Percentiles rank a stretch among this genome's conserved stretches.
These are phyloP conservation scores for Mus minutoides DNA, from an alignment of 2,797 vertebrate genomes.

Conservation along the genomic window DNA sequence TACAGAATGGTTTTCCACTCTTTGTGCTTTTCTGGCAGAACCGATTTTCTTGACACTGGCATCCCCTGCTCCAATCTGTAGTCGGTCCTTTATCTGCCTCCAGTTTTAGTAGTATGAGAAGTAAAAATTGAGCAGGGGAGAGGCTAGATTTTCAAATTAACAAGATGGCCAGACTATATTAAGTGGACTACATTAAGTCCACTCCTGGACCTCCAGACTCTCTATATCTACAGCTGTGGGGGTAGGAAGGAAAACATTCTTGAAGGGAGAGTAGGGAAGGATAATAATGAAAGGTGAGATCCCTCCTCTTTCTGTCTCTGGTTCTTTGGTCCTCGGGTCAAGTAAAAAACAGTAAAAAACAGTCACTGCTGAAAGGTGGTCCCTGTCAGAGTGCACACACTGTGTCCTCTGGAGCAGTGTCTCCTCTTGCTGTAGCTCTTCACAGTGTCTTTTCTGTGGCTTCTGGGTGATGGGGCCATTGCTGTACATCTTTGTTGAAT, in stretches of 20 bases:
- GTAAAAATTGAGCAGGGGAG: neutral
- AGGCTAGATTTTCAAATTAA: neutral
- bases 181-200: neutral
- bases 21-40: neutral
- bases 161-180: neutral
- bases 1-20: neutral
- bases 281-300: neutral
- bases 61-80: neutral
- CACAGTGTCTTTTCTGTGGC: no score
- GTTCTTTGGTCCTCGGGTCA: neutral
- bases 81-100: neutral
- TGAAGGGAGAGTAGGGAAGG: neutral
- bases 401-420: neutral
- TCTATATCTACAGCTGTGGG: neutral
- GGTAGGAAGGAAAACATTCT: neutral
- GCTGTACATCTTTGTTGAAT: neutral
- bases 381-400: neutral
- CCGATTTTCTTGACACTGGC: neutral
- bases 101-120: neutral
- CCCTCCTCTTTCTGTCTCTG: neutral
- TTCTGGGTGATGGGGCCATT: neutral
- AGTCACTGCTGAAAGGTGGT: neutral
- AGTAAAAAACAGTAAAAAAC: no score
- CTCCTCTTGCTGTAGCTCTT: neutral
- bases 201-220: neutral